Evolutionary conservation across 2,113 vertebrate genomes (phyloP).

Genomic region (Cyprinodon brontotheroides): DNA sequence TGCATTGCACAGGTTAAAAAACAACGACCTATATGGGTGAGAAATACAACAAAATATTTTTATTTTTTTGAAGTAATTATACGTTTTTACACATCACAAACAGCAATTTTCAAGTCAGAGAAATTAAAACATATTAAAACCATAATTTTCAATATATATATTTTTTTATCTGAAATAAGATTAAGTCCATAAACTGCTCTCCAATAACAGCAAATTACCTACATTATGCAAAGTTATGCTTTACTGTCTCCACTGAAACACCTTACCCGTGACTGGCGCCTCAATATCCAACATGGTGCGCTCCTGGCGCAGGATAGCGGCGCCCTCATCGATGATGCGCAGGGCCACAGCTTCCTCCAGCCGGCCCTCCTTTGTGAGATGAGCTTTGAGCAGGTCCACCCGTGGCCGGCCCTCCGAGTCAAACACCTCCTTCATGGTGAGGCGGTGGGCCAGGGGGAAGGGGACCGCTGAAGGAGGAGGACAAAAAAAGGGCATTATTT

Average conservation of each 20-base stretch:
- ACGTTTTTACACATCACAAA: no score
- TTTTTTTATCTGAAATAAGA: not conserved
- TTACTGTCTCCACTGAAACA: not conserved
- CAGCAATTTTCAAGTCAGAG: no score
- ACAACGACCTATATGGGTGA: no score
- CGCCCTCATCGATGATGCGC: conserved; percentile 84
- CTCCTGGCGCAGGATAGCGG: conserved; percentile 83
- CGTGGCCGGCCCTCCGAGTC: conserved; percentile 83
- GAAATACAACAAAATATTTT: no score
- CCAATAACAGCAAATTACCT: no score
- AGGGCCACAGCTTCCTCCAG: conserved; percentile 84
- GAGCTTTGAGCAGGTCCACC: conserved; percentile 85
- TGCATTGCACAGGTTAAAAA: no score
- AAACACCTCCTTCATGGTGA: conserved; percentile 86
- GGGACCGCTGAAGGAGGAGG: conserved; percentile 77
- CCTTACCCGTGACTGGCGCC: conserved; percentile 83
- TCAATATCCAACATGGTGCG: conserved; percentile 87
- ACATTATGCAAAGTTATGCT: not conserved
- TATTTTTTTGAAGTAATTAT: no score
- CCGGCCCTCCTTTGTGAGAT: conserved; percentile 85
- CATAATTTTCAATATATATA: no score
- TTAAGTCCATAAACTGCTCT: not conserved
- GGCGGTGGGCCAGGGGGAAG: conserved; percentile 85
- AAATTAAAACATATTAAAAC: no score
- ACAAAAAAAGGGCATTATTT: not conserved